phyloP scores from a whole-genome alignment of 2,888 invertebrate genomes.

The Myathropa florea region DNA sequence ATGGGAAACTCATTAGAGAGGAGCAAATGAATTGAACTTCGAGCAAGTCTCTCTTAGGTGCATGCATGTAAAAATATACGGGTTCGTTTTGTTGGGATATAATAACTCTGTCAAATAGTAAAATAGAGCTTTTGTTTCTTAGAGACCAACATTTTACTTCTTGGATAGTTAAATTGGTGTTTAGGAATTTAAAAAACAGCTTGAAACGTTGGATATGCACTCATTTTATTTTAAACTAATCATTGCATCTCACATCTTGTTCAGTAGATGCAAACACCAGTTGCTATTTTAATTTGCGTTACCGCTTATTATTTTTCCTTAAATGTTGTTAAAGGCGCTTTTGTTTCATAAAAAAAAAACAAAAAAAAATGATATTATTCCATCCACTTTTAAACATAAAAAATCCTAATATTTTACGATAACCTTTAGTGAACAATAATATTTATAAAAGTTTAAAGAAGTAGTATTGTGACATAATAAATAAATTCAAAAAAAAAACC shows the following conservation, averaged over 20 bases:
- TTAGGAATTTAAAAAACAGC: neutral
- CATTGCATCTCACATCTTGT: neutral
- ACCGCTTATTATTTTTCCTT: neutral
- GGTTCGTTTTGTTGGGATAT: neutral
- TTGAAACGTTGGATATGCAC: neutral
- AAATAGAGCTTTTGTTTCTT: neutral
- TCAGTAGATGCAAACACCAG: slow-evolving; percentile 17
- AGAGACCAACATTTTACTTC: neutral
- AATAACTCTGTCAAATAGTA: neutral
- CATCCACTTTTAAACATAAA: slow-evolving; percentile 65
- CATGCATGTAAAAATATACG: neutral
- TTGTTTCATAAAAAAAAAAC: slow-evolving; percentile 33
- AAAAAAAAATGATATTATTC: slow-evolving; percentile 63
- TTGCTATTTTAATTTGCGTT: slow-evolving; percentile 26
- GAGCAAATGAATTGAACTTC: too few relatives aligned
- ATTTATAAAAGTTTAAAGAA: slow-evolving; percentile 40
- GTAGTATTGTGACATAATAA: slow-evolving; percentile 40
- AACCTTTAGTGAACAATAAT: slow-evolving; percentile 71
- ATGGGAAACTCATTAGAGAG: too few relatives aligned
- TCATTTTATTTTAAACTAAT: neutral
- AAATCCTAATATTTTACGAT: slow-evolving; percentile 71
- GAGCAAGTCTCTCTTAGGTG: too few relatives aligned
- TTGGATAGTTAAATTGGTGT: neutral
- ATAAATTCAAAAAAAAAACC: slow-evolving; percentile 5
- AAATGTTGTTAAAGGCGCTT: slow-evolving; percentile 29